Evolutionary conservation across 2,113 vertebrate species (phyloP).

Genomic region (Cnemophilus loriae): DNA sequence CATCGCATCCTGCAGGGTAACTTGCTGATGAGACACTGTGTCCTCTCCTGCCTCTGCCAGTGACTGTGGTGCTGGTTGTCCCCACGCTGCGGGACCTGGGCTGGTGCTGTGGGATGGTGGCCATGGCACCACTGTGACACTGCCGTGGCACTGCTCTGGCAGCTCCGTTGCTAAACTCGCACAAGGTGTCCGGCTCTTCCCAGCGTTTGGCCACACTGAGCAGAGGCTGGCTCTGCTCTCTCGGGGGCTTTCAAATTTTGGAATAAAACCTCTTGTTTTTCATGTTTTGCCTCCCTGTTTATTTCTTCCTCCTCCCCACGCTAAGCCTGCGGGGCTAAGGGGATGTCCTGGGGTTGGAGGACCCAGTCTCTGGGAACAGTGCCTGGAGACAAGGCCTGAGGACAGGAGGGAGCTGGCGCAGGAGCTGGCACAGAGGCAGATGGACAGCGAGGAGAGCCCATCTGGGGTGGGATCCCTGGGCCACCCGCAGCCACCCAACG

Average conservation of each 20-base stretch:
- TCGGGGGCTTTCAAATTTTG: not conserved
- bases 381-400: not conserved
- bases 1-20: accelerated
- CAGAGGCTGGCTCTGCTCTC: not conserved
- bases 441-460: accelerated
- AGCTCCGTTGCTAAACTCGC: accelerated
- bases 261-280: constrained; percentile 52
- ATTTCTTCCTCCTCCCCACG: accelerated
- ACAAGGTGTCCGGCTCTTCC: not conserved
- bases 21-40: accelerated
- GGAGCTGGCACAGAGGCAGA: not conserved
- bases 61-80: not conserved
- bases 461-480: accelerated
- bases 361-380: accelerated
- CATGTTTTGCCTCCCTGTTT: not conserved
- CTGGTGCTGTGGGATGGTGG: not conserved
- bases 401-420: not conserved
- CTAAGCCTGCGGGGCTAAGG: accelerated
- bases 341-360: not conserved
- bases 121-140: not conserved
- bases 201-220: accelerated
- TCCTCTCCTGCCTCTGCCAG: not conserved
- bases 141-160: accelerated
- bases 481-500: accelerated
- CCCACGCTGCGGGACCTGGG: accelerated